Evolutionary conservation across 2,888 invertebrate genomes (phyloP), one percentile per base, ranked within the genome.

Genomic region (Nymphalis c-album): DNA sequence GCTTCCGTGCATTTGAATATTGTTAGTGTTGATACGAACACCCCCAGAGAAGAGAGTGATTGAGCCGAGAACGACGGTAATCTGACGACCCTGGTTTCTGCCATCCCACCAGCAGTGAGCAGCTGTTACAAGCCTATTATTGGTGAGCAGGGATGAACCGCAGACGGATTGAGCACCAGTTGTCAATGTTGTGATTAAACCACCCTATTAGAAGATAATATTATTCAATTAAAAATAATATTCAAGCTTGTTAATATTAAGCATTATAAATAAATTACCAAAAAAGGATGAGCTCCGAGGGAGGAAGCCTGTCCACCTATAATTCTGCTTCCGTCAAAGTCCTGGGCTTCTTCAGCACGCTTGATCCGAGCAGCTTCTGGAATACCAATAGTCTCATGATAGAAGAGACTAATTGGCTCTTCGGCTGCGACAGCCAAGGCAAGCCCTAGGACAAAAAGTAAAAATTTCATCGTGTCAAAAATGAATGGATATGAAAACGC

Each of bases 291-390:
- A 7, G 64, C 70, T 10, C 81, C 81, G 1, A 78, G 67, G 5
- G 18, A 7, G 0, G 79, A 73, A 2, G 74, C 31, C 3, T 71
- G 67, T 31, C 81, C 81, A 8, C 81, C 81, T 7, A 76, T 75
- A 60, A 82, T 78, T 68, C 79, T 80, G 50, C 67, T 66, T 31
- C 79, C 78, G 58, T 77, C 79, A 63, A 80, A 78, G 70, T 78
- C 77, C 26, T 48, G 50, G 7, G 78, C 77, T 20, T 74, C 76
- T 63, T 82, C 82, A 7, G 72, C 72, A 2, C 67, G 68, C 69
- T 76, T 75, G 65, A 82, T 75, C 50, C 77, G 74, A 2, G 73
- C 71, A 1, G 80, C 80, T 31, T 74, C 74, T 0, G 75, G 75
- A 35, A 81, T 77, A 16, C 82, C 82, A 22, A 77, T 67, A 22